Base-by-base conservation (phyloP, 2,797 vertebrate genomes). In the Sebastolobus alascanus region DNA sequence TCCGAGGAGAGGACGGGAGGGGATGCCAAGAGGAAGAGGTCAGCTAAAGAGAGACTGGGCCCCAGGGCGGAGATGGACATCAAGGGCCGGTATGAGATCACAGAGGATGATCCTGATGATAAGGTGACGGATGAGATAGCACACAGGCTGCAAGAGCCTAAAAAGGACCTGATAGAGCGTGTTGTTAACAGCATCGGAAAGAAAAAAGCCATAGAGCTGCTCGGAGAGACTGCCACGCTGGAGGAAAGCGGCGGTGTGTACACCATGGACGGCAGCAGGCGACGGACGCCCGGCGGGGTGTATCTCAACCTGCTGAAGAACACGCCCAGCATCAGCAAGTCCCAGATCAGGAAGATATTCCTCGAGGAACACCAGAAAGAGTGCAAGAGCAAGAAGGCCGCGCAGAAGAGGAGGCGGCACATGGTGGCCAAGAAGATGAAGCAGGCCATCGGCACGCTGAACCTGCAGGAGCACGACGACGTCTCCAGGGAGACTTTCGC, bases 401-500 rank as follows among this genome's bases (percentile, higher is more conserved):
- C 98, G 3, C 97, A 97, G 91, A 99, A 97, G 94, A 96, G 98
- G 72, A 95, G 97, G 89, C 92, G 96, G 31, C 96, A 98, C 46
- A 56, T 98, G 31, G 82, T 99, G 66, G 97, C 97, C 20, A 98
- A 97, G 85, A 98, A 98, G 91, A 99, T 99, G 97, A 99, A 99
- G 90, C 96, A 98, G 89, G 98, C 97, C 75, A 97, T 99, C 82
- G 96, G 96, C 92, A 97, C 97, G 1, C 94, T 99, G 6, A 97
- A 98, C 91, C 95, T 99, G 79, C 97, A 99, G 85, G 97, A 99
- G 76, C 97, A 99, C 0, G 97, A 99, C 25, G 97, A 99, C n/a
- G 96, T 96, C 3, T 99, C 98, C 63, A 95, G 97, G 86, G 99
- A 99, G 94, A 99, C 98, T 8, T 99, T 99, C 2, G 97, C 98